Conservation (phyloP, 2,797 vertebrate species). For the Harpagifer antarcticus region DNA sequence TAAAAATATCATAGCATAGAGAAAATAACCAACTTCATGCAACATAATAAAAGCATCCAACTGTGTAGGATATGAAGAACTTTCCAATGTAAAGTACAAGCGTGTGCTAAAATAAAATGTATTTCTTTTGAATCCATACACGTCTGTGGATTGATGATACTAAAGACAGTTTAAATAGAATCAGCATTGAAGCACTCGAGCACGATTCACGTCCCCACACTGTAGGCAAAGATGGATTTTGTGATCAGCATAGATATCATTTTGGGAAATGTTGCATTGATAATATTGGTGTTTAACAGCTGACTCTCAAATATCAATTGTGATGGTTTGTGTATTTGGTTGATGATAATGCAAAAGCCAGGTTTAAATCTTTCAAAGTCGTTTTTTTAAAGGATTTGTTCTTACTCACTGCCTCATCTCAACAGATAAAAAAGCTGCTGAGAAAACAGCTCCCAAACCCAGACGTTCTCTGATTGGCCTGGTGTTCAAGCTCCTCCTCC, state of each 20-base stretch:
- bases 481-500: conserved; percentile 87
- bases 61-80: no score
- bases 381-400: no score
- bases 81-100: no score
- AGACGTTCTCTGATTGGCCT: conserved; percentile 80
- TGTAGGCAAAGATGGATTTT: no score
- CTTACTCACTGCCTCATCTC: conserved; percentile 5
- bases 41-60: no score
- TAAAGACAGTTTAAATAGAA: neutral
- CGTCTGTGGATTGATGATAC: neutral
- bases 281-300: neutral
- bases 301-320: neutral
- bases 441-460: conserved; percentile 72
- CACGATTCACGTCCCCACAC: neutral
- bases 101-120: neutral
- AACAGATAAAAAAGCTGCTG: conserved; percentile 79
- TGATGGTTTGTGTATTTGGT: no score
- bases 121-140: neutral
- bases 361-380: no score
- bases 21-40: no score
- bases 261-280: neutral
- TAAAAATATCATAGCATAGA: neutral
- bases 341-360: no score
- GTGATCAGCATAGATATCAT: neutral
- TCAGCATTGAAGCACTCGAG: neutral